Percentiles rank a stretch among this genome's conserved stretches.
Evolutionary conservation across 2,888 invertebrate species (phyloP).

Genomic region (Chorisops tibialis): DNA sequence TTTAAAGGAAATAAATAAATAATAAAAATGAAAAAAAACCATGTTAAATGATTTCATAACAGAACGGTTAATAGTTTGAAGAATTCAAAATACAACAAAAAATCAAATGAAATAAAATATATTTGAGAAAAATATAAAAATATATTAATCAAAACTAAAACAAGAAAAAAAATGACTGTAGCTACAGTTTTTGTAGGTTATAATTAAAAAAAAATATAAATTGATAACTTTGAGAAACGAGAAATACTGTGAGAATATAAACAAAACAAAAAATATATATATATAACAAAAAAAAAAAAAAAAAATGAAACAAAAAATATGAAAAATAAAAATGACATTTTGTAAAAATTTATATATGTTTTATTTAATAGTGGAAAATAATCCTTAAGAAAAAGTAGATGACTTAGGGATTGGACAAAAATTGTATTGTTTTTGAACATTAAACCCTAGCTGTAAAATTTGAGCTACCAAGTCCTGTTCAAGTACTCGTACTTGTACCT

Average conservation of each 20-base stretch:
- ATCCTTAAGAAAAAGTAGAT: too few species aligned
- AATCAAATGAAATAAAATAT: neutral
- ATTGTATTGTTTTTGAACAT: too few species aligned
- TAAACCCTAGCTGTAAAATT: too few species aligned
- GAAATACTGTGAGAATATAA: slow-evolving; percentile 18
- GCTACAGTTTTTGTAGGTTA: slow-evolving; percentile 15
- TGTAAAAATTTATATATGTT: too few species aligned
- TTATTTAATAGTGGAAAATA: too few species aligned
- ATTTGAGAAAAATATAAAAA: slow-evolving; percentile 2
- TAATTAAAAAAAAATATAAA: slow-evolving; percentile 5
- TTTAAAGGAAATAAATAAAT: neutral
- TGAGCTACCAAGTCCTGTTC: too few species aligned
- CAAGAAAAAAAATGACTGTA: neutral
- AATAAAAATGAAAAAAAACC: neutral
- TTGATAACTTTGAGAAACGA: slow-evolving; percentile 9
- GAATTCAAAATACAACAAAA: neutral
- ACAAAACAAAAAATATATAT: slow-evolving; percentile 15
- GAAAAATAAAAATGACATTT: slow-evolving; percentile 20
- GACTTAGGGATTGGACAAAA: too few species aligned
- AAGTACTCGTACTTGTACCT: too few species aligned
- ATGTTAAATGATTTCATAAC: neutral
- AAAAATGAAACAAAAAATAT: neutral
- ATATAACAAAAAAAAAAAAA: slow-evolving; percentile 16
- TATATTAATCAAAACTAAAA: neutral
- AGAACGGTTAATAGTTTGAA: too few species aligned